Evolutionary conservation across 2,113 vertebrate species (phyloP), one percentile per base, ranked within the genome.

Genomic region (Oreochromis tanganicae): DNA sequence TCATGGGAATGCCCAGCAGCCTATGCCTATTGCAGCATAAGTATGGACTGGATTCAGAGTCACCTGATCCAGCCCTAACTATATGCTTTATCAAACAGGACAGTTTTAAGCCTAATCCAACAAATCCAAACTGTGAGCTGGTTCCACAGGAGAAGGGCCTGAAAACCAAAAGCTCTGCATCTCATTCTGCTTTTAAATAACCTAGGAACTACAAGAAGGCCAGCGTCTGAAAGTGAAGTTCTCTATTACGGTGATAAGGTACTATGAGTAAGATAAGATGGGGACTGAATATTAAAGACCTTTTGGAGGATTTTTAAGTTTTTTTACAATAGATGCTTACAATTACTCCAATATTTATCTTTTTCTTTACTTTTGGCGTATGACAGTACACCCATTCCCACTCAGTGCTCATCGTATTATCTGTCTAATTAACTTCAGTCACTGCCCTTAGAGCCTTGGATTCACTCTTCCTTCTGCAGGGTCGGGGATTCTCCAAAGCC

Each of bases 401-500:
- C 10, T 46, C 48, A 73, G 48, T 75, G 12, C 83, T 83, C 80
- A 43, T 75, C 21, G 56, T 82, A 14, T 36, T 63, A 75, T 86
- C 36, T 3, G 13, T 82, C 50, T 63, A 14, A 32, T 81, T 88
- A 56, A 66, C 0, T 81, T 83, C 17, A 54, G 10, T 80, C 38
- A 21, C 4, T 5, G 84, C 61, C 41, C 46, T 85, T 48, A 80
- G 10, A 90, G 12, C 57, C 38, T 68, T 43, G 82, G 27, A 6
- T 78, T 87, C 7, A 2, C 17, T 90, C 43, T 89, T 61, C 55
- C n/a, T 19, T 16, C 50, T 38, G 7, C 90, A 99, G 98, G 98
- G 98, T 87, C 96, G 92, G 41, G 98, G 98, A 81, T 97, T 99
- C 93, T 96, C 97, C 93, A 98, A 95, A 94, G 98, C 98, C 0